These are phyloP conservation scores for Iselma pallidipennis DNA, from an alignment of 2,888 invertebrate species.

Conservation along the genomic window DNA sequence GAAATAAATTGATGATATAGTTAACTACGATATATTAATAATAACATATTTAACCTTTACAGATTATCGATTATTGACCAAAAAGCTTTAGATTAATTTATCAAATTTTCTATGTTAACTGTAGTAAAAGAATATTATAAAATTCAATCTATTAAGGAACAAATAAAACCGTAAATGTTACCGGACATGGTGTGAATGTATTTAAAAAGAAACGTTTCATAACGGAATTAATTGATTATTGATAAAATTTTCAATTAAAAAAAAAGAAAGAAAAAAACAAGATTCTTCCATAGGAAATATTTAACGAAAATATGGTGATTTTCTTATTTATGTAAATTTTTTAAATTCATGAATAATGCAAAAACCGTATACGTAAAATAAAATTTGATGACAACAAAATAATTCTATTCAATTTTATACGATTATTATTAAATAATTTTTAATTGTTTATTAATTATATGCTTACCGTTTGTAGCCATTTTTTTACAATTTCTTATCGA, in stretches of 20 bases:
- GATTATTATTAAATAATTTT: not conserved
- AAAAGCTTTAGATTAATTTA: not conserved
- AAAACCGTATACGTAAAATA: not conserved
- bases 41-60: not conserved
- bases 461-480: not conserved
- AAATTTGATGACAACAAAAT: no score
- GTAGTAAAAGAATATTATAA: no score
- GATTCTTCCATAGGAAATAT: no score
- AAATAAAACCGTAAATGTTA: not conserved
- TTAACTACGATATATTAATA: no score
- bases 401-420: no score
- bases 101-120: no score
- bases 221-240: not conserved
- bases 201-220: not conserved
- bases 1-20: not conserved
- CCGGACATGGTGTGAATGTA: not conserved
- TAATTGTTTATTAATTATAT: no score
- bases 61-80: not conserved
- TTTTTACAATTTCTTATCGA: not conserved
- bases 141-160: no score
- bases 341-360: no score
- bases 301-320: not conserved
- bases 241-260: no score
- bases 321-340: no score
- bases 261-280: no score